Conservation (phyloP, 2,113 vertebrate genomes). For the Chelonoidis abingdonii region DNA sequence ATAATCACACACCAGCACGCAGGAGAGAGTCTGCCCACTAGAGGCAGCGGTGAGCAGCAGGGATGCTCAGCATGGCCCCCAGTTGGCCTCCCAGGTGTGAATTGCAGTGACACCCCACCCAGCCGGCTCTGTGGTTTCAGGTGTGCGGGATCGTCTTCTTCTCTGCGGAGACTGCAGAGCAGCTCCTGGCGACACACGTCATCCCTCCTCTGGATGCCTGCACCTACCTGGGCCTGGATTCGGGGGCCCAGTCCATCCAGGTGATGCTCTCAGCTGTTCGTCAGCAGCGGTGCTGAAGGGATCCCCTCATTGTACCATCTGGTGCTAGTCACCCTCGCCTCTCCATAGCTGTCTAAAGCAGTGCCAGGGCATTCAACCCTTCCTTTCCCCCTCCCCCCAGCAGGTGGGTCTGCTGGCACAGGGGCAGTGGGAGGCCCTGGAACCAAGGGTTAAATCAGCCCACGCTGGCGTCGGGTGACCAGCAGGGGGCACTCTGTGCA, state of each 20-base stretch:
- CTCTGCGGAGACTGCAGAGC: slow-evolving; percentile 87
- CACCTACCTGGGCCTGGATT: slow-evolving; percentile 97
- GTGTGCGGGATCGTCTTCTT: slow-evolving; percentile 95
- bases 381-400: neutral
- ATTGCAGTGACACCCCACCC: neutral
- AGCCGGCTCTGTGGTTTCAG: slow-evolving; percentile 66
- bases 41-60: neutral
- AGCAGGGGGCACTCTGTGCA: neutral
- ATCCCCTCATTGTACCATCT: neutral
- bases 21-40: neutral
- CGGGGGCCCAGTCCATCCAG: slow-evolving; percentile 90
- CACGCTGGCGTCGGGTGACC: neutral
- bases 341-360: neutral
- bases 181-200: slow-evolving; percentile 91
- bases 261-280: slow-evolving; percentile 65
- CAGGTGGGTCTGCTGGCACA: neutral
- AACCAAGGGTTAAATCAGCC: neutral
- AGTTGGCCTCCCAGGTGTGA: neutral
- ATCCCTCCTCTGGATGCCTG: slow-evolving; percentile 91
- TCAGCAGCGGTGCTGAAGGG: neutral
- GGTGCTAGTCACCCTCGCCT: neutral
- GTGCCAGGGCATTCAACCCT: no score
- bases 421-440: neutral
- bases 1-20: neutral
- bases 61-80: neutral